Conservation (phyloP, 2,113 vertebrate species). For the Microtus richardsoni region DNA sequence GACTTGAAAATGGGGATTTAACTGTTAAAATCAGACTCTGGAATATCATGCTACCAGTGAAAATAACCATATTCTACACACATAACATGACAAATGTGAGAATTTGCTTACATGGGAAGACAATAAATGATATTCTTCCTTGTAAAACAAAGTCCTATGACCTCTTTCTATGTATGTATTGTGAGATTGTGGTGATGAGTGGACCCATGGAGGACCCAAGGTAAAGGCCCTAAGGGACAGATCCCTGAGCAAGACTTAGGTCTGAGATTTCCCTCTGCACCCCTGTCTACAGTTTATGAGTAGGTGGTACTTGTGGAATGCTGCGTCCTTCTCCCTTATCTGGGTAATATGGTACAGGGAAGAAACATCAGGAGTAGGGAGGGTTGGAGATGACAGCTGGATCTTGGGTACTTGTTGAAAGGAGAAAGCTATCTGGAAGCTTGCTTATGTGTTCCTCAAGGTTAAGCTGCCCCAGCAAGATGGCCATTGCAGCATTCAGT, state of each 20-base stretch:
- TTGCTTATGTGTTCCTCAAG: not conserved
- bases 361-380: not conserved
- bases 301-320: too few species aligned
- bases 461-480: not conserved
- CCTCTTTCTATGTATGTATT: accelerated
- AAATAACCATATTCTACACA: not conserved
- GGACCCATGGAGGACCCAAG: not conserved
- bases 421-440: not conserved
- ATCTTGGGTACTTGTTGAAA: too few species aligned
- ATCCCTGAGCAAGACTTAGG: not conserved
- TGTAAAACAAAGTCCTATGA: not conserved
- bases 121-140: not conserved
- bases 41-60: not conserved
- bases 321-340: too few species aligned
- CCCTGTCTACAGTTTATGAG: not conserved
- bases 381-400: not conserved
- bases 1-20: not conserved
- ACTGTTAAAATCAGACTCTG: not conserved
- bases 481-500: not conserved
- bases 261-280: not conserved
- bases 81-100: not conserved
- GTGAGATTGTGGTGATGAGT: not conserved
- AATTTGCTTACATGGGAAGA: not conserved
- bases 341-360: too few species aligned
- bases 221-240: not conserved